A percentile compares a stretch with the other conserved stretches of the same genome.
phyloP scores from a whole-genome alignment of 2,797 vertebrate genomes.

The Euphonia xanthogaster region DNA sequence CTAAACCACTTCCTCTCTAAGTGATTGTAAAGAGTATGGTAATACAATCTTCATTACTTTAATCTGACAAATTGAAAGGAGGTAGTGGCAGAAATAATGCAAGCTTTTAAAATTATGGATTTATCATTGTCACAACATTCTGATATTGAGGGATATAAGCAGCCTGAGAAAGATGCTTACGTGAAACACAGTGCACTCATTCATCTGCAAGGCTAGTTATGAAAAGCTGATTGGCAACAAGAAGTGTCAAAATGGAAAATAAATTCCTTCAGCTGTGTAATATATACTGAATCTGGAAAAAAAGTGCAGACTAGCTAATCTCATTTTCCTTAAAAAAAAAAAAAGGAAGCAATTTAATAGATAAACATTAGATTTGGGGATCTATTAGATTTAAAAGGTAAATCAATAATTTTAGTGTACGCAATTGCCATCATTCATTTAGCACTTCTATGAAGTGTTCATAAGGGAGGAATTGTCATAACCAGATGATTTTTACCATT shows the following conservation, averaged over 20 bases:
- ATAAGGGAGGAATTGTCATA: not conserved
- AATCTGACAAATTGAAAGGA: not conserved
- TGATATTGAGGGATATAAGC: not conserved
- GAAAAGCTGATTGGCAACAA: not conserved
- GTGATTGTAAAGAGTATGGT: not conserved
- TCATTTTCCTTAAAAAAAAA: not conserved
- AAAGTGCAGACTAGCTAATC: not conserved
- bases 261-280: not conserved
- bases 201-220: not conserved
- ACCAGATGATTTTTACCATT: not conserved
- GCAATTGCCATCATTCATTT: not conserved
- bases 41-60: not conserved
- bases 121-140: not conserved
- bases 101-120: not conserved
- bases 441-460: not conserved
- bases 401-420: not conserved
- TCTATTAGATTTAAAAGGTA: not conserved
- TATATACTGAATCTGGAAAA: not conserved
- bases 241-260: not conserved
- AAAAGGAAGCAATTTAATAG: not conserved
- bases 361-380: not conserved
- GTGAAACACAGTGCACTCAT: not conserved
- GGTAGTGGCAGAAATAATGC: not conserved
- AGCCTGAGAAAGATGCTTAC: not conserved
- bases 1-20: not conserved